Evolutionary conservation across 2,113 vertebrate species (phyloP).

Genomic region (Cynocephalus volans): DNA sequence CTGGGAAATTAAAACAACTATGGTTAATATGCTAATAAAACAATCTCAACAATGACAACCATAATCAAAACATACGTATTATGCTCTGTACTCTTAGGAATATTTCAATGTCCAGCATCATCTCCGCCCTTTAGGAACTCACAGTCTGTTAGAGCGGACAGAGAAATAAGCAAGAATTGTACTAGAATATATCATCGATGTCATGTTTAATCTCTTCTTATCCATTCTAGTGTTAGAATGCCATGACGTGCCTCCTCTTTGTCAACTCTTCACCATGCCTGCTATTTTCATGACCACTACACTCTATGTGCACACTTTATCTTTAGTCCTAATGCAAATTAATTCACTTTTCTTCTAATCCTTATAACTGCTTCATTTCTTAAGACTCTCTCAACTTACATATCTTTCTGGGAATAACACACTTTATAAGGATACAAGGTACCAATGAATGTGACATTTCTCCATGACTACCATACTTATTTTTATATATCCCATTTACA

Average conservation of each 20-base stretch:
- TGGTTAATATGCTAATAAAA: neutral
- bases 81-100: neutral
- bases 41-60: neutral
- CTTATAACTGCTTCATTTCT: neutral
- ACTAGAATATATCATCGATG: neutral
- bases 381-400: neutral
- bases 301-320: neutral
- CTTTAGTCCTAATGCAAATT: neutral
- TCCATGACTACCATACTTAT: neutral
- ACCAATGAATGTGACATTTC: neutral
- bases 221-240: neutral
- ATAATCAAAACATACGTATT: neutral
- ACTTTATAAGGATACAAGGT: neutral
- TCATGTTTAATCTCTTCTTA: neutral
- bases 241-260: neutral
- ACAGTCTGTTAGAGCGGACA: neutral
- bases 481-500: neutral
- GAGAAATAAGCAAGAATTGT: neutral
- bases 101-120: neutral
- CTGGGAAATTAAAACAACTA: neutral
- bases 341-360: neutral
- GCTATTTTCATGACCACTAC: neutral
- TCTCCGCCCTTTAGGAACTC: neutral
- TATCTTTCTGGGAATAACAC: neutral
- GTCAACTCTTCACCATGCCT: too few relatives aligned